phyloP scores from a whole-genome alignment of 2,113 vertebrate species.

The Brachionichthys hirsutus region DNA sequence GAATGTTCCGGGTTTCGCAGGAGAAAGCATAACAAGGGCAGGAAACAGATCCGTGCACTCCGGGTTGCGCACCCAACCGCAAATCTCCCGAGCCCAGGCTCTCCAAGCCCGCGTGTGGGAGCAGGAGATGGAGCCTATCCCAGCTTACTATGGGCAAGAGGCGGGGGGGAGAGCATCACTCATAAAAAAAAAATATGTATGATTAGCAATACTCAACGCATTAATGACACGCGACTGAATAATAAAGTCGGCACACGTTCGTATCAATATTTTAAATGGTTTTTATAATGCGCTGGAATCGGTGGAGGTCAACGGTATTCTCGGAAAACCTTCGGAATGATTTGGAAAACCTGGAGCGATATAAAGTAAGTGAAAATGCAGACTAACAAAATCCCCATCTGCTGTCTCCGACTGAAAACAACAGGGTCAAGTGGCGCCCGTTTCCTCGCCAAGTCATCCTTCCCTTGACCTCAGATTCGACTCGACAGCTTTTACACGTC shows the following conservation, averaged over 20 bases:
- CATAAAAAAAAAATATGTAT: too few relatives aligned
- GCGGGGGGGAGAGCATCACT: too few relatives aligned
- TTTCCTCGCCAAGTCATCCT: slow-evolving; percentile 6
- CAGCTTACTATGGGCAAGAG: too few relatives aligned
- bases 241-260: not conserved
- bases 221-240: not conserved
- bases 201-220: not conserved
- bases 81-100: slow-evolving; percentile 57
- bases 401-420: slow-evolving; percentile 2
- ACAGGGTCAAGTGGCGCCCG: slow-evolving; percentile 20
- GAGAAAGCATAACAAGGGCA: slow-evolving; percentile 94
- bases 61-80: slow-evolving; percentile 77
- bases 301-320: not conserved
- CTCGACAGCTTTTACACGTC: slow-evolving; percentile 43
- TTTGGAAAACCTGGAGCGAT: slow-evolving; percentile 3
- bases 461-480: slow-evolving; percentile 21
- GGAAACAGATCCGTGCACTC: slow-evolving; percentile 88
- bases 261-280: not conserved
- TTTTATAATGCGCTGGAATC: not conserved
- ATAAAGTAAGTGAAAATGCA: slow-evolving; percentile 1
- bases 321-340: not conserved
- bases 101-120: slow-evolving; percentile 78
- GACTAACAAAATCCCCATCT: not conserved
- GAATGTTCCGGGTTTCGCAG: slow-evolving; percentile 79
- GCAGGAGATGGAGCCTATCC: slow-evolving; percentile 33